phyloP scores from a whole-genome alignment of 2,113 vertebrate genomes.

The Salminus brasiliensis region DNA sequence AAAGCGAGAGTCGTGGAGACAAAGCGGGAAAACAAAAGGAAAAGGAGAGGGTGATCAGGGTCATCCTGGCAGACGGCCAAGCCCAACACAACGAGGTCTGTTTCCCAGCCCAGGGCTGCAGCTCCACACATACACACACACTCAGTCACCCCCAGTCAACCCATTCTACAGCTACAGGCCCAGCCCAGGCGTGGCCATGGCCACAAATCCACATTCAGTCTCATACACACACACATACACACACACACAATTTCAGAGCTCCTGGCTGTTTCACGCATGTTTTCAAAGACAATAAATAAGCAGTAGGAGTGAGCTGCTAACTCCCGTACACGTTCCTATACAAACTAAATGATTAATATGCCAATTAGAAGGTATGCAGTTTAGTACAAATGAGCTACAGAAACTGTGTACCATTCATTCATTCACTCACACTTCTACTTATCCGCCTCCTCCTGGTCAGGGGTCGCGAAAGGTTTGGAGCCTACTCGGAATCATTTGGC shows the following conservation, averaged over 20 bases:
- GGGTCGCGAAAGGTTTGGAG: too few relatives aligned
- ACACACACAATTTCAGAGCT: conserved; percentile 20
- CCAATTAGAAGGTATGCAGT: too few relatives aligned
- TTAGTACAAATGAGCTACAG: too few relatives aligned
- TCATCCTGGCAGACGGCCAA: conserved; percentile 59
- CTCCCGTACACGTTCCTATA: neutral
- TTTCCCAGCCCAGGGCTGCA: conserved; percentile 60
- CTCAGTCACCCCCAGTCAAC: conserved; percentile 42
- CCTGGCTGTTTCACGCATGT: neutral
- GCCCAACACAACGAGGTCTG: conserved; percentile 60
- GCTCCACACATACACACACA: conserved; percentile 47
- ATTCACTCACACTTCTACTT: too few relatives aligned
- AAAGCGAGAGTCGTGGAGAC: conserved; percentile 43
- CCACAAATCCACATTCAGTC: neutral
- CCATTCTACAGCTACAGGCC: conserved; percentile 25
- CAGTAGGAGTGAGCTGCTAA: neutral
- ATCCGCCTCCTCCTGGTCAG: too few relatives aligned
- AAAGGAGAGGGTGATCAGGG: conserved; percentile 58
- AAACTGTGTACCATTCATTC: too few relatives aligned
- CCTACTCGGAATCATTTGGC: too few relatives aligned
- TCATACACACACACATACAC: conserved; percentile 21
- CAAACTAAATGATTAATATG: neutral
- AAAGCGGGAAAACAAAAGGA: conserved; percentile 46
- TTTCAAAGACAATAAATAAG: neutral
- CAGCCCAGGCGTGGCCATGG: conserved; percentile 24